Evolutionary conservation across 2,888 invertebrate species (phyloP), one percentile per base, ranked within the genome.

Genomic region (Heliothis peltigera): DNA sequence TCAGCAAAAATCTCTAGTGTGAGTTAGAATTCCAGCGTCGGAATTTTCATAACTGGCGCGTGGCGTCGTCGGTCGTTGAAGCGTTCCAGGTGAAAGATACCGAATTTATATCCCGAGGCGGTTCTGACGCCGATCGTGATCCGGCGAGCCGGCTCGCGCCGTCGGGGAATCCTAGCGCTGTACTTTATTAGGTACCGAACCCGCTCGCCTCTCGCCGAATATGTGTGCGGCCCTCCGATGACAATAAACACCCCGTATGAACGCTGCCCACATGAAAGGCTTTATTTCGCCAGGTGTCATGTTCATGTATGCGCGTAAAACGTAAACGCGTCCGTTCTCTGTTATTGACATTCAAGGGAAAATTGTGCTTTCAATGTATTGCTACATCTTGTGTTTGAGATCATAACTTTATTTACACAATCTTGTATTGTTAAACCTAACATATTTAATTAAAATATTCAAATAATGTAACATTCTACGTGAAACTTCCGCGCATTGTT

Each of bases 41-140:
- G 94, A 94, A 94, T 94, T 94, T 94, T 94, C 94, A 94, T 94
- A 94, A 93, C 93, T 84, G 90, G 88, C 85, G 89, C 78, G 82
- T 82, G 87, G 85, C 82, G 87, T 79, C 84, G 83, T 75, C 84
- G 85, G 87, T 82, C 85, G 88, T 80, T 84, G 89, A 85, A 86
- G 88, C 90, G 89, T 88, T 87, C 80, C 86, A 90, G 88, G 91
- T 90, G 90, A 85, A 89, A 87, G 91, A 90, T 91, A 86, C 89
- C 84, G 85, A 89, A 90, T 91, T 89, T 89, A 89, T 90, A 86
- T 87, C 89, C 89, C 84, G 84, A 87, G 87, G 88, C 88, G 86
- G 84, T 77, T 81, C 81, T 78, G 83, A 71, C 78, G 73, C 82
- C 85, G 84, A 86, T 88, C 86, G 84, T 85, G 87, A 87, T 84